Conservation (phyloP, 2,888 invertebrate genomes). For the Scaptodrosophila latifasciaeformis region DNA sequence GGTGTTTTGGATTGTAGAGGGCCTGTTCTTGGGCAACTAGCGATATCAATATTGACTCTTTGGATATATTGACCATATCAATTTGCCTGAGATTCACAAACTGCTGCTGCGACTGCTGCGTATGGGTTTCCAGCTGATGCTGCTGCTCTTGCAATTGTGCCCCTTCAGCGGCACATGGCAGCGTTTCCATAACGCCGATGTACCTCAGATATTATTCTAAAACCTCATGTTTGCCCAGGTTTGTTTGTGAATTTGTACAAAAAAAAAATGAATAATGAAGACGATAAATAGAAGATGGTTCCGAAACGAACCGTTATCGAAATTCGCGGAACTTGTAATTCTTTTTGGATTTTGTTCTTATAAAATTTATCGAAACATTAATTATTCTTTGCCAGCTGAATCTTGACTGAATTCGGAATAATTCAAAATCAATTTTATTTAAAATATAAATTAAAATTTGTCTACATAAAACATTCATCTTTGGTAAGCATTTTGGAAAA, state of each 20-base stretch:
- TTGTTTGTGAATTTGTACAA: slow-evolving; percentile 21
- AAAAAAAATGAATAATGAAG: slow-evolving; percentile 16
- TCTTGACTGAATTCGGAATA: too few species aligned
- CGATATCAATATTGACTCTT: slow-evolving; percentile 66
- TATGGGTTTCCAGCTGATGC: slow-evolving; percentile 26
- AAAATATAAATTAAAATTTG: too few species aligned
- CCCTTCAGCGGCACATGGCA: slow-evolving; percentile 35
- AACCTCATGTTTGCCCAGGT: slow-evolving; percentile 30
- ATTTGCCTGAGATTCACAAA: slow-evolving; percentile 53
- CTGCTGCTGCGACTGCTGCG: slow-evolving; percentile 28
- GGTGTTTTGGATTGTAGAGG: slow-evolving; percentile 71
- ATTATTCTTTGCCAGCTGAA: too few species aligned
- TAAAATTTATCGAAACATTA: too few species aligned
- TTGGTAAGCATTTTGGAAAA: too few species aligned
- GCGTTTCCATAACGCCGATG: slow-evolving; percentile 39
- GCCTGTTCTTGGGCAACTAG: slow-evolving; percentile 69
- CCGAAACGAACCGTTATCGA: too few species aligned
- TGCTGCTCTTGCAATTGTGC: slow-evolving; percentile 6
- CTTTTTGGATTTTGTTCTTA: too few species aligned
- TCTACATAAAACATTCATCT: too few species aligned
- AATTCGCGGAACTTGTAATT: too few species aligned
- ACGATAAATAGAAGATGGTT: too few species aligned
- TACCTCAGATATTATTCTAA: slow-evolving; percentile 4
- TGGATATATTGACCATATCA: slow-evolving; percentile 52
- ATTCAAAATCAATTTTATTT: too few species aligned